Evolutionary conservation across 2,888 invertebrate species (phyloP).

Genomic region (Troilus luridus): DNA sequence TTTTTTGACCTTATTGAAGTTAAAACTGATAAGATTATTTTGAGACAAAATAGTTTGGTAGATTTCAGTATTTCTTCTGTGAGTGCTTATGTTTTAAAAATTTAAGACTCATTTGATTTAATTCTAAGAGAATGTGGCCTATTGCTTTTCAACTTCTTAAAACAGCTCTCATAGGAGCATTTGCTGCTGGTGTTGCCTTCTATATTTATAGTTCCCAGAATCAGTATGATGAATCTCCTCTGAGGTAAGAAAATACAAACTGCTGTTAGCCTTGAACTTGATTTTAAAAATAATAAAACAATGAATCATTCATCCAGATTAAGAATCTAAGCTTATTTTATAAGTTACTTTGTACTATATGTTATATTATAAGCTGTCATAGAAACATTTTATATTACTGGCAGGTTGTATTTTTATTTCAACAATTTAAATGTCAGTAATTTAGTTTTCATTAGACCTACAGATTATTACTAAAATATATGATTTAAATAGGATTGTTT

Average conservation of each 20-base stretch:
- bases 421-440: too few species aligned
- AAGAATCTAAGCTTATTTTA: background rate
- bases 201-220: slow-evolving; percentile 16
- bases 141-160: slow-evolving; percentile 22
- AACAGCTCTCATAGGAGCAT: background rate
- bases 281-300: background rate
- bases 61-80: background rate
- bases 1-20: background rate
- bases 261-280: slow-evolving; percentile 5
- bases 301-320: background rate
- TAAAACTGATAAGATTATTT: background rate
- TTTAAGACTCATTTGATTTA: background rate
- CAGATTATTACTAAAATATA: too few species aligned
- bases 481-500: too few species aligned
- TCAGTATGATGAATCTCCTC: background rate
- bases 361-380: too few species aligned
- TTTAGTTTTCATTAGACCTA: too few species aligned
- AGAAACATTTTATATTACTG: too few species aligned
- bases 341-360: too few species aligned
- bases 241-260: background rate
- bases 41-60: background rate
- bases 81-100: background rate
- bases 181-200: slow-evolving; percentile 5
- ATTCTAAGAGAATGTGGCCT: slow-evolving; percentile 14
- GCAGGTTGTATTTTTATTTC: too few species aligned